Conservation (phyloP, 2,113 vertebrate genomes). For the Bombycilla garrulus region DNA sequence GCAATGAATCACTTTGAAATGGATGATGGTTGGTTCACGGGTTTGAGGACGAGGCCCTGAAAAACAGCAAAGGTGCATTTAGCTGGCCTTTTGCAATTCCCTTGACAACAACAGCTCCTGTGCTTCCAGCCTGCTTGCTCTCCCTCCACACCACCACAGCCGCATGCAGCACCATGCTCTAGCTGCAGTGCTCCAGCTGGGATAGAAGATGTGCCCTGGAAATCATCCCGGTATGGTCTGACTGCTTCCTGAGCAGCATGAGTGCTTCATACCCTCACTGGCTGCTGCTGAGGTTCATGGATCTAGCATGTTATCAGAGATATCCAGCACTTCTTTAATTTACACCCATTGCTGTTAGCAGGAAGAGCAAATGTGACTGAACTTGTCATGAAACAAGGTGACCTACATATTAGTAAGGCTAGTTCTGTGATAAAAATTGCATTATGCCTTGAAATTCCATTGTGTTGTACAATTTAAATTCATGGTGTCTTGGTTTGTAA, state of each 20-base stretch:
- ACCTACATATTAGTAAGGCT: background rate
- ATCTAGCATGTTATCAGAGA: background rate
- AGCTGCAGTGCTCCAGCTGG: background rate
- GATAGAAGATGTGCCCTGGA: background rate
- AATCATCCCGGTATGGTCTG: background rate
- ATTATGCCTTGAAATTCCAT: background rate
- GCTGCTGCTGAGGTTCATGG: background rate
- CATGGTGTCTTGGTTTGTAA: background rate
- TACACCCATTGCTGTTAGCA: background rate
- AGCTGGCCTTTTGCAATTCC: background rate
- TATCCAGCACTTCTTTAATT: background rate
- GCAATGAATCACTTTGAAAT: background rate
- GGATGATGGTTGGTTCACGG: background rate
- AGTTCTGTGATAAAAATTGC: background rate
- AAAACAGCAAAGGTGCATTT: background rate
- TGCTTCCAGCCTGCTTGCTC: background rate
- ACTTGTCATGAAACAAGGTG: background rate
- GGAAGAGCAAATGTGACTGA: background rate
- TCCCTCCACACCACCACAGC: background rate
- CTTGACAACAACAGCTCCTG: background rate
- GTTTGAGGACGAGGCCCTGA: background rate
- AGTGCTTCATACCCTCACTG: background rate
- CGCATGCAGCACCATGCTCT: fast-evolving
- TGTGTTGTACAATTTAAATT: background rate
- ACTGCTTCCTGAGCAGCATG: background rate